Percentiles rank a stretch among this genome's conserved stretches.
Evolutionary conservation across 2,888 invertebrate species (phyloP).

Genomic region (Meiosimyza platycephala): DNA sequence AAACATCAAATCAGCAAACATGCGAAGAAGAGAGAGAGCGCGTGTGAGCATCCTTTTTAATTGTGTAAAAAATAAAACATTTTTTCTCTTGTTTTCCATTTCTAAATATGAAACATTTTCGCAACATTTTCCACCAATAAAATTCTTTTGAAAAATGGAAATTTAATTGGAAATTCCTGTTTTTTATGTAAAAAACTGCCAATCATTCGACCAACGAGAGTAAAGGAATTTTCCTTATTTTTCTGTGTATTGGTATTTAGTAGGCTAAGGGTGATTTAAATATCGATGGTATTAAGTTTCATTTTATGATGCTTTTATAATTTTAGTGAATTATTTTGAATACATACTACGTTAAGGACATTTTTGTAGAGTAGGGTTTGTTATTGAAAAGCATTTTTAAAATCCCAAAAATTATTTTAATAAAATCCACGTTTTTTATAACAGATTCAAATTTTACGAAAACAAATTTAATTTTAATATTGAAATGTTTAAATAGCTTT

Average conservation of each 20-base stretch:
- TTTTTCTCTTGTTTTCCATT: conserved; percentile 41
- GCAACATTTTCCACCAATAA: conserved; percentile 57
- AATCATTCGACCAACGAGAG: conserved; percentile 49
- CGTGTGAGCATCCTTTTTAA: neutral
- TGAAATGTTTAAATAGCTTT: no score
- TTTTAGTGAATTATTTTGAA: neutral
- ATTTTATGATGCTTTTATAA: neutral
- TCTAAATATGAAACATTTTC: conserved; percentile 36
- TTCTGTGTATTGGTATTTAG: conserved; percentile 17
- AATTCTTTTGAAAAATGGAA: conserved; percentile 57
- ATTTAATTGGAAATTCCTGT: conserved; percentile 55
- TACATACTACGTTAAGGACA: conserved; percentile 42
- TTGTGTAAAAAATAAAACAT: neutral
- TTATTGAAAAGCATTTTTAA: no score
- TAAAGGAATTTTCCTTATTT: conserved; percentile 55
- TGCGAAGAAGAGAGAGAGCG: neutral
- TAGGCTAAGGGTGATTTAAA: neutral
- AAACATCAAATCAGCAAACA: neutral
- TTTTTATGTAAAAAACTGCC: conserved; percentile 58
- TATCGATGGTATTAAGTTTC: conserved; percentile 1
- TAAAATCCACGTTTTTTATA: no score
- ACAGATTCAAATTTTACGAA: no score
- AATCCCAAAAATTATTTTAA: no score
- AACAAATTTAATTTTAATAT: no score
- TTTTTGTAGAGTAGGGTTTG: neutral